Evolutionary conservation across 1,140 invertebrate species (phyloP).

Genomic region (Caenorhabditis brenneri): DNA sequence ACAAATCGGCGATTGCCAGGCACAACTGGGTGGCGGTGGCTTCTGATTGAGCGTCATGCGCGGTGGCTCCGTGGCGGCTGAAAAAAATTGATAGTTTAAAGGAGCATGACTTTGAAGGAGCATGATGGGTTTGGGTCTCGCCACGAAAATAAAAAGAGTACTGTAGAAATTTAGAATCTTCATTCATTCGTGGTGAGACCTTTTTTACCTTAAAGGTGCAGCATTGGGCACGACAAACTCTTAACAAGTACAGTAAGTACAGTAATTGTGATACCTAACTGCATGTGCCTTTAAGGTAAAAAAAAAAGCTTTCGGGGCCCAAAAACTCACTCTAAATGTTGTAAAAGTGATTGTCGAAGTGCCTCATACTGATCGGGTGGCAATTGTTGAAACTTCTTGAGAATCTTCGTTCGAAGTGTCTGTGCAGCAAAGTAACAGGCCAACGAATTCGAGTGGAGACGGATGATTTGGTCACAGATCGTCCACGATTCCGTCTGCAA

Average conservation of each 20-base stretch:
- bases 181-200: no score
- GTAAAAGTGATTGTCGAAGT: slow-evolving; percentile 86
- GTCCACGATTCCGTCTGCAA: slow-evolving; percentile 89
- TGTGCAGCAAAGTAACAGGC: slow-evolving; percentile 97
- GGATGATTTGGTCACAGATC: slow-evolving; percentile 88
- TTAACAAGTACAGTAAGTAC: no score
- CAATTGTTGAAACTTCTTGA: slow-evolving; percentile 89
- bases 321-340: slow-evolving; percentile 78
- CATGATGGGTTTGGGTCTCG: no score
- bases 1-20: slow-evolving; percentile 87
- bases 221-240: no score
- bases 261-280: no score
- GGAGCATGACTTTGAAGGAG: no score
- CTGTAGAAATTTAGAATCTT: no score
- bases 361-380: slow-evolving; percentile 83
- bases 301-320: not conserved
- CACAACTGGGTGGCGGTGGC: slow-evolving; percentile 78
- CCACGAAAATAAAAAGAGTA: no score
- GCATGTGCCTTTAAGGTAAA: no score
- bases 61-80: slow-evolving; percentile 37
- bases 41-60: slow-evolving; percentile 48
- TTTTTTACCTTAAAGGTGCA: no score
- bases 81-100: slow-evolving; percentile 41
- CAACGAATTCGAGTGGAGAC: slow-evolving; percentile 83
- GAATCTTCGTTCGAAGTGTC: slow-evolving; percentile 82